phyloP scores from a whole-genome alignment of 2,797 vertebrate genomes.

The Darevskia nairensis region DNA sequence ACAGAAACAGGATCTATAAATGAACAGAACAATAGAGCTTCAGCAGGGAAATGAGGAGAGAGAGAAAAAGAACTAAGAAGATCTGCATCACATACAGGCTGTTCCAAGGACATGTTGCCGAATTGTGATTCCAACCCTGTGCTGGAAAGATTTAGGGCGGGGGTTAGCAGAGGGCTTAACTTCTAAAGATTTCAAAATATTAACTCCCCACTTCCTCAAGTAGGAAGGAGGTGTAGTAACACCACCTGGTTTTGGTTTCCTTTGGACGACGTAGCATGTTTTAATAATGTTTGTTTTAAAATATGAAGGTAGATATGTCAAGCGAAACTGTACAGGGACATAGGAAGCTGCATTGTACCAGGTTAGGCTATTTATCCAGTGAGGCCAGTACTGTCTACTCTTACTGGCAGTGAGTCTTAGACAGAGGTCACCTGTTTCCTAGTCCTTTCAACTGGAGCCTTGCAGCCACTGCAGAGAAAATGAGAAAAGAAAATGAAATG shows the following conservation, averaged over 20 bases:
- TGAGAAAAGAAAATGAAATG: neutral
- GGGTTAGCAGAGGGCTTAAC: too few relatives aligned
- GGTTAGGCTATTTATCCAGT: neutral
- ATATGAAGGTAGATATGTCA: neutral
- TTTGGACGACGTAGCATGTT: neutral
- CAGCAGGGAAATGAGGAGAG: neutral
- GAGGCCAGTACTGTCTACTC: neutral
- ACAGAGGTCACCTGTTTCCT: neutral
- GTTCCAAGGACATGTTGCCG: neutral
- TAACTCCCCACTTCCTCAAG: neutral
- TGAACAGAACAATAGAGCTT: conserved; percentile 11
- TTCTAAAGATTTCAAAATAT: neutral
- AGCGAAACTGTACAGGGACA: neutral
- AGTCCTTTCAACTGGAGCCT: neutral
- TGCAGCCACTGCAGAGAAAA: neutral
- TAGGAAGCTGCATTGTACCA: neutral
- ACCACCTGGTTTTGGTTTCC: neutral
- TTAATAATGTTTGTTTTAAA: neutral
- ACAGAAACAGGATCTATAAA: conserved; percentile 18
- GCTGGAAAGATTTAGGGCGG: neutral
- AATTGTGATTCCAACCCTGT: neutral
- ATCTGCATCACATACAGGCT: neutral
- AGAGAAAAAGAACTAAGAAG: neutral
- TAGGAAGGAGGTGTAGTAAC: neutral
- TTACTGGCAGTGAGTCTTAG: neutral